A percentile compares a stretch with the other conserved stretches of the same genome.
Conservation (phyloP, 2,888 invertebrate genomes). For the Galerucella nymphaeae region DNA sequence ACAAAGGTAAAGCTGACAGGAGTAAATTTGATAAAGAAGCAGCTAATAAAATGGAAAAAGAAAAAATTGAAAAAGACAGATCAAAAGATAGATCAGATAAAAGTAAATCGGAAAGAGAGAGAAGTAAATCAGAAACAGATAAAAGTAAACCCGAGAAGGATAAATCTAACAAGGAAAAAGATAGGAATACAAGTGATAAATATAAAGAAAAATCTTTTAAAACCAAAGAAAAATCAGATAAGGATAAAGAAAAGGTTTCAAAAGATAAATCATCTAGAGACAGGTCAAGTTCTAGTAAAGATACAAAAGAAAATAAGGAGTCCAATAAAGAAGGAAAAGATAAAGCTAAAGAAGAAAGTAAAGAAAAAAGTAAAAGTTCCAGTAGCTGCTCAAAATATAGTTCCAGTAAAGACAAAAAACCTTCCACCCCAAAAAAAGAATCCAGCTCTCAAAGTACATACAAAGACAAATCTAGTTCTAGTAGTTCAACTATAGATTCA, state of each 20-base stretch:
- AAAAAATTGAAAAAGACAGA: slow-evolving; percentile 28
- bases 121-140: slow-evolving; percentile 45
- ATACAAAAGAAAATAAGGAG: slow-evolving; percentile 24
- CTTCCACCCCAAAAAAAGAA: slow-evolving; percentile 42
- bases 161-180: slow-evolving; percentile 36
- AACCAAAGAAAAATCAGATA: slow-evolving; percentile 37
- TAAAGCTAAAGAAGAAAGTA: slow-evolving; percentile 28
- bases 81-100: slow-evolving; percentile 32
- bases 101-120: slow-evolving; percentile 28
- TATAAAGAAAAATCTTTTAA: slow-evolving; percentile 9
- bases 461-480: slow-evolving; percentile 48
- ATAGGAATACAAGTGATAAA: slow-evolving; percentile 26
- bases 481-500: slow-evolving; percentile 51
- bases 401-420: slow-evolving; percentile 31
- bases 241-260: slow-evolving; percentile 35
- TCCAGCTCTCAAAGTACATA: slow-evolving; percentile 35
- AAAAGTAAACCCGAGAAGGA: slow-evolving; percentile 47
- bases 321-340: slow-evolving; percentile 22
- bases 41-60: slow-evolving; percentile 30
- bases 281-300: slow-evolving; percentile 26
- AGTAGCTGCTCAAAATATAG: slow-evolving; percentile 24
- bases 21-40: slow-evolving; percentile 31
- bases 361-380: slow-evolving; percentile 45
- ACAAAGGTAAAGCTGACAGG: slow-evolving; percentile 30
- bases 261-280: slow-evolving; percentile 25